Evolutionary conservation across 2,888 invertebrate species (phyloP).

Genomic region (Labia minor): DNA sequence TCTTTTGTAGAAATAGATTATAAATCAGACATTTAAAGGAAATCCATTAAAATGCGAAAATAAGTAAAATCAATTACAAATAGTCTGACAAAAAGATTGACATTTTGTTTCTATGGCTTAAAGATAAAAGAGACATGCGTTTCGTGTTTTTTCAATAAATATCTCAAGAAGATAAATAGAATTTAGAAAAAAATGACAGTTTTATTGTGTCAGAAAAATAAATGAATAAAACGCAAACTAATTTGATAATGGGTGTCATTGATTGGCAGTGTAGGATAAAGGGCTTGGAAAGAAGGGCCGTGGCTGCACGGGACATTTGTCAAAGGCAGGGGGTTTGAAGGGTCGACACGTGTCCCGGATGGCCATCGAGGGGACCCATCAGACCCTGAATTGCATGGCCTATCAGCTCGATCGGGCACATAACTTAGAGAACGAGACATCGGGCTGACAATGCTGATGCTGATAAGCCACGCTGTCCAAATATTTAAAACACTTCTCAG

Average conservation of each 20-base stretch:
- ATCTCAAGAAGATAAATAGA: constrained; percentile 7
- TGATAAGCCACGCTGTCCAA: constrained; percentile 13
- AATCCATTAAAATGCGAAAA: too few species aligned
- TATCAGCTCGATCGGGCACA: neutral
- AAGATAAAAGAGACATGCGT: too few species aligned
- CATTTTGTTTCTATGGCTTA: too few species aligned
- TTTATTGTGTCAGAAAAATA: constrained; percentile 5
- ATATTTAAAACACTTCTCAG: constrained; percentile 13
- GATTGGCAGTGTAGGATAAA: neutral
- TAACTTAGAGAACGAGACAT: neutral
- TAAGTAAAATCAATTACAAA: too few species aligned
- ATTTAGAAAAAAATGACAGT: constrained; percentile 1
- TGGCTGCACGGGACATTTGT: neutral
- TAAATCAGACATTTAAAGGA: too few species aligned
- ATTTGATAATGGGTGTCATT: constrained; percentile 13
- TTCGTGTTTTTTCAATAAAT: neutral
- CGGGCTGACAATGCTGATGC: constrained; percentile 7
- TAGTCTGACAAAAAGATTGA: too few species aligned
- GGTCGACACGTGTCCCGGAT: neutral
- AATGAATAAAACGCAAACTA: constrained; percentile 8
- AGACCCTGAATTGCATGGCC: neutral
- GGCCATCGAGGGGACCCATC: neutral
- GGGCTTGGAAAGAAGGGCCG: neutral
- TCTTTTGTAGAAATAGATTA: too few species aligned
- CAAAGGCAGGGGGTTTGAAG: neutral